Evolutionary conservation across 1,140 invertebrate species (phyloP).

Genomic region (Aleiodes sp.): DNA sequence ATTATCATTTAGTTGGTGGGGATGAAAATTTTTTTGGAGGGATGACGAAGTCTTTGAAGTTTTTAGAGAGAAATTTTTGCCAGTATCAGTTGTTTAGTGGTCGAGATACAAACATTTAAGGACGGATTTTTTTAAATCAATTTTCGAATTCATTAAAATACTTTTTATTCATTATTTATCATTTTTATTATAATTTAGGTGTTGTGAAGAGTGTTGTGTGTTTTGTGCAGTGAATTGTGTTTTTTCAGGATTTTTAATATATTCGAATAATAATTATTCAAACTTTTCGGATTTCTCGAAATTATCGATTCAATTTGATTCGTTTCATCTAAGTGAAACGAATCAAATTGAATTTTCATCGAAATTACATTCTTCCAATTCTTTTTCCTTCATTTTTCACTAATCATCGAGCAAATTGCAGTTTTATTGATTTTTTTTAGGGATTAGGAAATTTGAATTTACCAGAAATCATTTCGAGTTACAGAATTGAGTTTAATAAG

Average conservation of each 20-base stretch:
- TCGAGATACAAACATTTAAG: not conserved
- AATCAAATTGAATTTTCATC: too few species aligned
- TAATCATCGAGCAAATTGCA: too few species aligned
- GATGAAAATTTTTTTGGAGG: not conserved
- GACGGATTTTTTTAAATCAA: conserved; percentile 3
- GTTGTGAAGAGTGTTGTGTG: not conserved
- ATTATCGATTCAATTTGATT: too few species aligned
- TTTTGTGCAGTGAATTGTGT: not conserved
- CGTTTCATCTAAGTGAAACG: too few species aligned
- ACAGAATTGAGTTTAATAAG: too few species aligned
- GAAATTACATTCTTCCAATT: too few species aligned
- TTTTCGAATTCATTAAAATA: too few species aligned
- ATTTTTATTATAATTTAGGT: not conserved
- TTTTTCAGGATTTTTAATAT: not conserved
- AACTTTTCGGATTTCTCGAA: too few species aligned
- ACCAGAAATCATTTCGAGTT: too few species aligned
- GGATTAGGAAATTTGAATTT: too few species aligned
- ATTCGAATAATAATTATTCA: not conserved
- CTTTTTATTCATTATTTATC: not conserved
- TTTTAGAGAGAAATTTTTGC: not conserved
- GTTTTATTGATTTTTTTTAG: too few species aligned
- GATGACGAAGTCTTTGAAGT: not conserved
- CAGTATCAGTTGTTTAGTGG: not conserved
- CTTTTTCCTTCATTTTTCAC: too few species aligned
- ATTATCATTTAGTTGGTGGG: conserved; percentile 22